Evolutionary conservation across 2,888 invertebrate genomes (phyloP).

Genomic region (Tupiocoris notatus): DNA sequence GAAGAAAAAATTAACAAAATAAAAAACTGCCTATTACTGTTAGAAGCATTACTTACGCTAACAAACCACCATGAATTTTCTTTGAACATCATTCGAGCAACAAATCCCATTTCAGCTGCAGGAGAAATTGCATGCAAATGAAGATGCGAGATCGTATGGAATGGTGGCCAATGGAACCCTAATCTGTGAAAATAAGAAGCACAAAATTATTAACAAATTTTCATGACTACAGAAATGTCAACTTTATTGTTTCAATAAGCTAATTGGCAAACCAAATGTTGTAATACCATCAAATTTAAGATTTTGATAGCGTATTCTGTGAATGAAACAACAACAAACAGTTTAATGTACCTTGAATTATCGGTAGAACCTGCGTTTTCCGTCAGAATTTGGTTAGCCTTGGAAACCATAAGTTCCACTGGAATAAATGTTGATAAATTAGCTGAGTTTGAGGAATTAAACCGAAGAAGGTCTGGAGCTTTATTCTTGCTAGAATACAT

Average conservation of each 20-base stretch:
- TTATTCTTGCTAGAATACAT: too few relatives aligned
- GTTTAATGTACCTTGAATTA: constrained; percentile 13
- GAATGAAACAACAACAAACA: too few relatives aligned
- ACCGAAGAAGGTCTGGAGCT: too few relatives aligned
- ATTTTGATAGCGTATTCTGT: too few relatives aligned
- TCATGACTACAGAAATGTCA: neutral
- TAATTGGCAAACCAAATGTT: neutral
- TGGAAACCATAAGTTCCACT: constrained; percentile 28
- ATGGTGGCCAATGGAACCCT: constrained; percentile 92
- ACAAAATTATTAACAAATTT: neutral
- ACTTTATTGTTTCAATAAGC: neutral
- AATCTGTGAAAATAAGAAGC: constrained; percentile 54
- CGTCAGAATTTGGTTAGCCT: constrained; percentile 17
- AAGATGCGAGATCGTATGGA: constrained; percentile 75
- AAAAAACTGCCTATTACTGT: too few relatives aligned
- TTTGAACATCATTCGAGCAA: constrained; percentile 66
- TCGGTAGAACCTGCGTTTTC: constrained; percentile 19
- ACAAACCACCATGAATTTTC: constrained; percentile 81
- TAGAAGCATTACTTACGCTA: too few relatives aligned
- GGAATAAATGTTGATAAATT: too few relatives aligned
- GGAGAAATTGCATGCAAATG: constrained; percentile 87
- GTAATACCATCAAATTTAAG: too few relatives aligned
- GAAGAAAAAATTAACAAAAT: too few relatives aligned
- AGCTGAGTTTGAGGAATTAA: too few relatives aligned
- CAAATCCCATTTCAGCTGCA: constrained; percentile 67